phyloP scores from a whole-genome alignment of 2,888 invertebrate species.

The Agrochola circellaris region DNA sequence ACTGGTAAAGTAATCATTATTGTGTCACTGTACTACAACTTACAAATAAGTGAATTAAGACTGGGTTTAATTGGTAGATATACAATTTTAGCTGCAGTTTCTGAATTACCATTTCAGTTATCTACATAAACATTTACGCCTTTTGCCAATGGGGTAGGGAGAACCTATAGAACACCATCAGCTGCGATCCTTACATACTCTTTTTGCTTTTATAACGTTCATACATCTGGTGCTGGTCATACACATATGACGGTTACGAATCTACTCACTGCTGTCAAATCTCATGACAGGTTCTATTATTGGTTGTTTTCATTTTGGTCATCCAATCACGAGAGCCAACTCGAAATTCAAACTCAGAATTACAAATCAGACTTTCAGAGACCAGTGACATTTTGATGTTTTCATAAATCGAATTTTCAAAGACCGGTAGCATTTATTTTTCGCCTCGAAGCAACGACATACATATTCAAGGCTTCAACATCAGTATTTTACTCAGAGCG shows the following conservation, averaged over 20 bases:
- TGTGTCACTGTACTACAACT: background rate
- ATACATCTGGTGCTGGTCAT: too few relatives aligned
- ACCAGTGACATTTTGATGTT: background rate
- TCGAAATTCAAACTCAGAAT: slow-evolving; percentile 13
- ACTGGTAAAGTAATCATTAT: slow-evolving; percentile 50
- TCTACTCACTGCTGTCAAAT: background rate
- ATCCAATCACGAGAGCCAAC: background rate
- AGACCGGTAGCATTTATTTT: background rate
- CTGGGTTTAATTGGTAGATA: background rate
- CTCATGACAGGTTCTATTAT: background rate
- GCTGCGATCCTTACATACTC: too few relatives aligned
- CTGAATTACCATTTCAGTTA: background rate
- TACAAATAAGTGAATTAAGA: slow-evolving; percentile 15
- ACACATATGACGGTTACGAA: background rate
- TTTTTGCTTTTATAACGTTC: background rate
- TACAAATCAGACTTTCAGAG: background rate
- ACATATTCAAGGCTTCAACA: background rate
- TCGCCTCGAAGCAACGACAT: background rate
- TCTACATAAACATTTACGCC: background rate
- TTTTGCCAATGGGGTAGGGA: background rate
- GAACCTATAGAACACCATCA: background rate
- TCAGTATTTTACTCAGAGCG: slow-evolving; percentile 8
- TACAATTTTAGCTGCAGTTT: slow-evolving; percentile 5
- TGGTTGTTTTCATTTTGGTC: slow-evolving; percentile 3
- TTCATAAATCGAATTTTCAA: background rate